A percentile compares a stretch with the other conserved stretches of the same genome.
Conservation (phyloP, 2,113 vertebrate genomes). For the Tetrax tetrax region DNA sequence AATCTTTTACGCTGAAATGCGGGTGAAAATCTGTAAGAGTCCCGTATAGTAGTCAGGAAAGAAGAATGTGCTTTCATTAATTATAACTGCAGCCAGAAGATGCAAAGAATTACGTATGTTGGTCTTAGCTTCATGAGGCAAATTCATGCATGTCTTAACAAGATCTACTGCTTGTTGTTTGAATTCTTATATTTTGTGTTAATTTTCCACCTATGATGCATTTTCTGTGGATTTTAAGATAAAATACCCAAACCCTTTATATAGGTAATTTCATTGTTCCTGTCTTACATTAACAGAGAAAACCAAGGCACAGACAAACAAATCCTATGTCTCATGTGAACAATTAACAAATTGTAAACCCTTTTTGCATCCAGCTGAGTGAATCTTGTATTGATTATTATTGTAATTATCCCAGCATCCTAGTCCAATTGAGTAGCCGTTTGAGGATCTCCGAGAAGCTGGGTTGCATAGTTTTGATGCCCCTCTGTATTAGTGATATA, state of each 20-base stretch:
- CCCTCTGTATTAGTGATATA: not conserved
- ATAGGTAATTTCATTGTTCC: not conserved
- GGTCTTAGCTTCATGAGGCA: not conserved
- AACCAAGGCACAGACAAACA: not conserved
- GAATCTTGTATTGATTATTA: constrained; percentile 5
- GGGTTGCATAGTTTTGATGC: not conserved
- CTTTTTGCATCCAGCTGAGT: not conserved
- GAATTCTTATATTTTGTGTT: not conserved
- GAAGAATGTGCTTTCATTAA: not conserved
- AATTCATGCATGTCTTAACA: constrained; percentile 1
- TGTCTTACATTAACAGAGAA: not conserved
- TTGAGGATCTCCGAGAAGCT: not conserved
- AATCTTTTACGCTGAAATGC: not conserved
- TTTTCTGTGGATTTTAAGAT: not conserved
- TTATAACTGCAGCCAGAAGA: not conserved
- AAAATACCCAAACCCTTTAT: not conserved
- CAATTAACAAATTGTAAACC: not conserved
- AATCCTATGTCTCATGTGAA: not conserved
- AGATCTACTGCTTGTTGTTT: not conserved
- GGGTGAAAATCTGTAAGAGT: not conserved
- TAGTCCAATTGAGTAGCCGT: not conserved
- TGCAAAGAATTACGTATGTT: not conserved
- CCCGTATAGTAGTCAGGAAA: not conserved
- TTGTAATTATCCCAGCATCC: not conserved
- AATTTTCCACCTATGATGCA: not conserved